Base-by-base conservation (phyloP, 1,140 invertebrate species). In the Octopus sinensis region DNA sequence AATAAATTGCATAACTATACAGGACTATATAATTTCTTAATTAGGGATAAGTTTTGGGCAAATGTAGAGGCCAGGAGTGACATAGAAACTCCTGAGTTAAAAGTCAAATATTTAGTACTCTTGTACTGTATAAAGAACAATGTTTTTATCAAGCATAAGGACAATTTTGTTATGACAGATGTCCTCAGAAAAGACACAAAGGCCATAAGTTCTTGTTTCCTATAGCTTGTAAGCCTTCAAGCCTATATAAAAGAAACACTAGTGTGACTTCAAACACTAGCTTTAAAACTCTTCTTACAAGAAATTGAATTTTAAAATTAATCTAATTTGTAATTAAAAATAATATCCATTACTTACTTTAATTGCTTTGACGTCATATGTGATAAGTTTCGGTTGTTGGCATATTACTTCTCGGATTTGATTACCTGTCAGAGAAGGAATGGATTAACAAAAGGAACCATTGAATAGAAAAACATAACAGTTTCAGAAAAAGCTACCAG, bases 321-420 rank as follows among this genome's bases (percentile, higher is more conserved):
- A 17, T 62, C 13, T n/a, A 6, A 2, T 62, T 12, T 62, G 17
- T 62, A 62, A 12, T 1, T 62, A 62, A 12, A 62, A 12, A 62
- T 62, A 53, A 76, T 43, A 53, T 23, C 54, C 4, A 17, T 12
- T 7, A 81, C 81, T 54, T 77, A 83, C 81, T 73, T 84, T 84
- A 54, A 83, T 51, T 77, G 83, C 80, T 83, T 89, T 23, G 82
- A 87, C 52, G 81, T 84, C 79, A 87, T 89, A 90, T 51, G 95
- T 95, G 23, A 97, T 94, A 52, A 98, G 84, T 86, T 93, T 93
- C 0, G 97, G 96, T 84, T 93, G 92, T 88, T 91, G 94, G 1
- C 92, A 91, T 6, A 94, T 89, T 12, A 98, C 82, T 76, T 87
- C 71, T 85, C 96, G 92, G 0, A 98, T 91, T 91, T 97, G 92